Evolutionary conservation across 1,140 invertebrate genomes (phyloP), one percentile per base, ranked within the genome.

Genomic region (Stenopsyche tienmushanensis): DNA sequence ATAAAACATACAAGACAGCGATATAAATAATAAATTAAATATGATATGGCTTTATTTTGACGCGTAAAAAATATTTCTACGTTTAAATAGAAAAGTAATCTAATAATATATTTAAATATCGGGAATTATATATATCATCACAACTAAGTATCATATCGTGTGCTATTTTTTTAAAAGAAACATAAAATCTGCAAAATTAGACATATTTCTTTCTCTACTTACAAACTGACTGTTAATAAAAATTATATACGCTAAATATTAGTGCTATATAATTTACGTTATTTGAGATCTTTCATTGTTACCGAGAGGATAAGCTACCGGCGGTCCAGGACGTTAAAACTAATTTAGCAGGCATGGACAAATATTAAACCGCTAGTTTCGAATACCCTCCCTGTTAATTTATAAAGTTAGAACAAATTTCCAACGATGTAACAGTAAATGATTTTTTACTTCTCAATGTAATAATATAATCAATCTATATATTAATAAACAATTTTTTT

Each of bases 401-500:
- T n/a, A n/a, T n/a, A n/a, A n/a, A n/a, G n/a, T n/a, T n/a, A n/a
- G n/a, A n/a, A n/a, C n/a, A 57, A 49, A 29, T 53, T 47, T 65
- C 42, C 20, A 42, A 69, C 42, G 39, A 45, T n/a, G 52, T 50
- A 62, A 65, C 62, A 60, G 55, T 67, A 58, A 63, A 64, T 21
- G 60, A 47, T 9, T 44, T 57, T 62, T 50, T 50, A 62, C 41
- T 44, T 29, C 26, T 49, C 58, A 62, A 60, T 52, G 29, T 59
- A 59, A 66, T 66, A 63, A 62, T 65, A 69, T 69, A 65, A 69
- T 69, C 64, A 59, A 66, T 70, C 57, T 58, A 67, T 67, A 67
- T 70, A 70, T 70, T 70, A 70, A 66, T 70, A 70, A 66, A 70
- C 68, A 70, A 66, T 65, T 64, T 58, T 70, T 70, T 55, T 66